Conservation (phyloP, 2,888 invertebrate genomes). For the Zeuzera pyrina region DNA sequence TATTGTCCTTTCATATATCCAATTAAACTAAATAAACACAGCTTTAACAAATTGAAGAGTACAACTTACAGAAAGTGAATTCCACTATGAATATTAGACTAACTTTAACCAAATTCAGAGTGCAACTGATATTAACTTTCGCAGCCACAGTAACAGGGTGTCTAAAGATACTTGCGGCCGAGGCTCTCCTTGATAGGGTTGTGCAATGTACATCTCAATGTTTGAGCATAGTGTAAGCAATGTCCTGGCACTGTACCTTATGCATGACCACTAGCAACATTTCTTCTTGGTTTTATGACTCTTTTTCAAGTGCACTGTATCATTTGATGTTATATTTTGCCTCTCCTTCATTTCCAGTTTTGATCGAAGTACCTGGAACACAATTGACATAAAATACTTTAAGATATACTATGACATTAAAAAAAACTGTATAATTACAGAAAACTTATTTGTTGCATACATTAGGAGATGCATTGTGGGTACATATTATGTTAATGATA, state of each 20-base stretch:
- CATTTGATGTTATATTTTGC: conserved; percentile 78
- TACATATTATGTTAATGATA: no score
- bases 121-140: no score
- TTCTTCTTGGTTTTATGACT: conserved; percentile 75
- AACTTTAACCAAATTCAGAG: no score
- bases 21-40: no score
- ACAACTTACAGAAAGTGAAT: no score
- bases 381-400: background rate
- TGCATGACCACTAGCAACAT: conserved; percentile 68
- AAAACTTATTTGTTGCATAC: no score
- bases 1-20: no score
- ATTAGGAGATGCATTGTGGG: no score
- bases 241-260: conserved; percentile 46
- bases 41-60: no score
- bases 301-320: conserved; percentile 82
- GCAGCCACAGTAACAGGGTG: no score
- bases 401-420: background rate
- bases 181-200: conserved; percentile 57
- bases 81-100: no score
- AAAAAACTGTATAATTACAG: background rate
- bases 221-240: conserved; percentile 64
- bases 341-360: conserved; percentile 87
- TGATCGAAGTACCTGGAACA: conserved; percentile 84
- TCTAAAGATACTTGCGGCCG: no score
- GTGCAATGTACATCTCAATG: conserved; percentile 51